These are phyloP conservation scores for Tigriopus japonicus DNA, from an alignment of 1,140 invertebrate genomes.

Conservation along the genomic window DNA sequence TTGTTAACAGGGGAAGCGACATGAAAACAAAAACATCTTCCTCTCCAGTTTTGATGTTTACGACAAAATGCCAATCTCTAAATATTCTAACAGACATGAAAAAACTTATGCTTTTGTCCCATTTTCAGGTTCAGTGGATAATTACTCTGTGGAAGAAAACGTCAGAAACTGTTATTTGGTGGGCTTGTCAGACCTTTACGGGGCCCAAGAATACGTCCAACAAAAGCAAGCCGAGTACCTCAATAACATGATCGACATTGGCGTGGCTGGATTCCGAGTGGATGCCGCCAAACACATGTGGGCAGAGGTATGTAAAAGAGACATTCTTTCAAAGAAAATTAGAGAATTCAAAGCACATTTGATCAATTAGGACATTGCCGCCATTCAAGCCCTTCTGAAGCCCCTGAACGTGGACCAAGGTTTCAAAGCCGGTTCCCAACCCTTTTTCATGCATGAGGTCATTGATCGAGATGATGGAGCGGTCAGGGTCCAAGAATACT, in stretches of 20 bases:
- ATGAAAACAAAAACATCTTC: too few species aligned
- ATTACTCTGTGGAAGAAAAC: slow-evolving; percentile 22
- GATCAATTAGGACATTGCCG: slow-evolving; percentile 18
- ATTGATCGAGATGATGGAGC: slow-evolving; percentile 44
- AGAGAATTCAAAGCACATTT: background rate
- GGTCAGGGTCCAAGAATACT: slow-evolving; percentile 25
- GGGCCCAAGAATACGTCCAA: slow-evolving; percentile 28
- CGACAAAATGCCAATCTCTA: too few species aligned
- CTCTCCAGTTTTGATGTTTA: too few species aligned
- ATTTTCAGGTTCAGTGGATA: too few species aligned
- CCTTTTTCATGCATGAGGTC: slow-evolving; percentile 59
- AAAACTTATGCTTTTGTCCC: too few species aligned
- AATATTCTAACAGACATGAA: too few species aligned
- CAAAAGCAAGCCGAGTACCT: slow-evolving; percentile 30
- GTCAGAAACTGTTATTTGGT: slow-evolving; percentile 50
- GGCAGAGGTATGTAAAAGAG: slow-evolving; percentile 33
- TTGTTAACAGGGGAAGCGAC: too few species aligned
- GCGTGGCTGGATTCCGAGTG: slow-evolving; percentile 40
- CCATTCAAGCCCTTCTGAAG: slow-evolving; percentile 29
- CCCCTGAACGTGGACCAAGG: slow-evolving; percentile 37
- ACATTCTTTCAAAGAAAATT: too few species aligned
- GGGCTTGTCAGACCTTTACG: slow-evolving; percentile 30
- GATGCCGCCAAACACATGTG: slow-evolving; percentile 66
- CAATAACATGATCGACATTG: slow-evolving; percentile 31
- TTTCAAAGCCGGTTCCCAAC: slow-evolving; percentile 34